Percentiles rank a stretch among this genome's conserved stretches.
These are phyloP conservation scores for Parelbella ahira DNA, from an alignment of 2,888 invertebrate genomes.

Conservation along the genomic window DNA sequence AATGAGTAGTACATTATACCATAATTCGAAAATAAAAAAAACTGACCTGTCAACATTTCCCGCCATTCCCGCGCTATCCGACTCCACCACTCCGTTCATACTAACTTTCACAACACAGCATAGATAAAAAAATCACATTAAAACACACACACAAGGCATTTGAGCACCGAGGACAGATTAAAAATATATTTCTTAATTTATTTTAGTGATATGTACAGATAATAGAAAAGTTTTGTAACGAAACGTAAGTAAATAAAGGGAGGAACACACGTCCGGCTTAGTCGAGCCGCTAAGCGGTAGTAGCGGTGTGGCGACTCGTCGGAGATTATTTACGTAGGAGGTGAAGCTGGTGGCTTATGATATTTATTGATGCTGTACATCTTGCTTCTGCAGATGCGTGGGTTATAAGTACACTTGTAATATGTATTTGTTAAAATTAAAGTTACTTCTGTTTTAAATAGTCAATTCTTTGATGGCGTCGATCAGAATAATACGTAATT, in stretches of 20 bases:
- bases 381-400: no score
- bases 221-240: constrained; percentile 27
- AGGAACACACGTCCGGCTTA: constrained; percentile 36
- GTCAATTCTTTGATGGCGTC: no score
- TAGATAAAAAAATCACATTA: constrained; percentile 32
- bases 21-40: no score
- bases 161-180: constrained; percentile 33
- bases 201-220: constrained; percentile 23
- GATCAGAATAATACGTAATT: no score
- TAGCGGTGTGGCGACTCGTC: constrained; percentile 35
- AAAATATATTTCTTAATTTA: constrained; percentile 27
- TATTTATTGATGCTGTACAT: constrained; percentile 11
- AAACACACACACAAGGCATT: constrained; percentile 33
- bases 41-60: constrained; percentile 45
- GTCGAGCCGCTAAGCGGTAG: constrained; percentile 44
- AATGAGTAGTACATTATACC: no score
- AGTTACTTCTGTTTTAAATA: no score
- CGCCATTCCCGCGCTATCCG: constrained; percentile 44
- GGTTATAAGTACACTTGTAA: no score
- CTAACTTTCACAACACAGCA: constrained; percentile 32
- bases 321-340: constrained; percentile 19
- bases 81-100: constrained; percentile 49
- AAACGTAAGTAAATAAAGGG: constrained; percentile 34
- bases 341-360: constrained; percentile 2
- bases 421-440: no score